A percentile compares a stretch with the other conserved stretches of the same genome.
phyloP scores from a whole-genome alignment of 2,113 vertebrate species.

The Alligator sinensis region DNA sequence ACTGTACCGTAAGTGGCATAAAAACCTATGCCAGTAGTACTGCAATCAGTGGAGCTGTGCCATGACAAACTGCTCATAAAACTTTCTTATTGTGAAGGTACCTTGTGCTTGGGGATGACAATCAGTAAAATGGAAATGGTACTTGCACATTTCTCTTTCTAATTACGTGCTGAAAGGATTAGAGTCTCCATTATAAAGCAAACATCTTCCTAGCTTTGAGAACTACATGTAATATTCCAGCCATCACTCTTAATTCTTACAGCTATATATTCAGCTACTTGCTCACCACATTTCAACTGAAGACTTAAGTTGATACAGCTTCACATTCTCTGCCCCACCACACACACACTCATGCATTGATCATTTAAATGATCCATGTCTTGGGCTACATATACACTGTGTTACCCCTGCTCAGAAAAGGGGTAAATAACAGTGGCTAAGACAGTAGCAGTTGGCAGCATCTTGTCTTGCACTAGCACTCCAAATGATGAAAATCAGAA shows the following conservation, averaged over 20 bases:
- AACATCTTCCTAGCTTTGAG: background rate
- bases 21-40: background rate
- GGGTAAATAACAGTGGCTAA: background rate
- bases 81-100: background rate
- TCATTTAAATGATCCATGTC: background rate
- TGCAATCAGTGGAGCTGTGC: background rate
- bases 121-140: background rate
- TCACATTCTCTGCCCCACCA: background rate
- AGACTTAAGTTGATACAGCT: background rate
- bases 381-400: background rate
- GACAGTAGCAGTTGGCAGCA: background rate
- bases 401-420: background rate
- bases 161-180: background rate
- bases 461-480: background rate
- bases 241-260: background rate
- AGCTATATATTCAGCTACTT: background rate
- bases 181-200: background rate
- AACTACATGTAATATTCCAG: background rate
- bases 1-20: background rate
- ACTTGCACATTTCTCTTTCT: background rate
- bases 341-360: too few species aligned
- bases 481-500: slow-evolving; percentile 6
- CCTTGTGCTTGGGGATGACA: background rate
- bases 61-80: background rate
- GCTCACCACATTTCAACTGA: background rate